phyloP scores from a whole-genome alignment of 2,888 invertebrate species.

The Xestoiulus laeticollis region DNA sequence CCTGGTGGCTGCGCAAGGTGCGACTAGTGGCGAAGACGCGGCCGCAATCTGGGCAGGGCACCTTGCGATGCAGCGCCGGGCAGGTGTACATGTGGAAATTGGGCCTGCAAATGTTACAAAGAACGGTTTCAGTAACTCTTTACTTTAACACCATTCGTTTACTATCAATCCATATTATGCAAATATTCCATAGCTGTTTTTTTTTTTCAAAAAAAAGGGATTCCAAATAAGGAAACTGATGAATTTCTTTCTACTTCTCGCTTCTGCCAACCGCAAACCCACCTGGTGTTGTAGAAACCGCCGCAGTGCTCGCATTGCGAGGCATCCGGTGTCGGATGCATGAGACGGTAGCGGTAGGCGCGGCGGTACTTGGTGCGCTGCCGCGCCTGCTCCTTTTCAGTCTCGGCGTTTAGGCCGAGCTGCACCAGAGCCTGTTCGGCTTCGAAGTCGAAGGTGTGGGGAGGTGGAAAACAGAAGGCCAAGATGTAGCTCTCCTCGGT shows the following conservation, averaged over 20 bases:
- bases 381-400: not conserved
- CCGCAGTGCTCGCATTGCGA: not conserved
- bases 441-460: not conserved
- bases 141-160: not conserved
- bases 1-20: not conserved
- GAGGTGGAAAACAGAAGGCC: not conserved
- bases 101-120: not conserved
- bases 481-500: not conserved
- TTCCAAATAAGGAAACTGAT: too few relatives aligned
- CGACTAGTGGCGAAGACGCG: conserved; percentile 6
- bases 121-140: not conserved
- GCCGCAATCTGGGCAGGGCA: not conserved
- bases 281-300: not conserved
- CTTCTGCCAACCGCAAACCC: not conserved
- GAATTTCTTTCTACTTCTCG: too few relatives aligned
- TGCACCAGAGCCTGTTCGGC: conserved; percentile 23
- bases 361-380: conserved; percentile 17
- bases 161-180: too few relatives aligned
- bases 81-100: conserved; percentile 27
- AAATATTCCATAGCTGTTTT: too few relatives aligned
- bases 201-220: too few relatives aligned
- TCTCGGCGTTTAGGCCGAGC: not conserved
- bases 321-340: not conserved
- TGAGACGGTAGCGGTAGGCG: not conserved
- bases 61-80: conserved; percentile 20